Conservation (phyloP, 2,888 invertebrate species). For the Harmothoe impar region DNA sequence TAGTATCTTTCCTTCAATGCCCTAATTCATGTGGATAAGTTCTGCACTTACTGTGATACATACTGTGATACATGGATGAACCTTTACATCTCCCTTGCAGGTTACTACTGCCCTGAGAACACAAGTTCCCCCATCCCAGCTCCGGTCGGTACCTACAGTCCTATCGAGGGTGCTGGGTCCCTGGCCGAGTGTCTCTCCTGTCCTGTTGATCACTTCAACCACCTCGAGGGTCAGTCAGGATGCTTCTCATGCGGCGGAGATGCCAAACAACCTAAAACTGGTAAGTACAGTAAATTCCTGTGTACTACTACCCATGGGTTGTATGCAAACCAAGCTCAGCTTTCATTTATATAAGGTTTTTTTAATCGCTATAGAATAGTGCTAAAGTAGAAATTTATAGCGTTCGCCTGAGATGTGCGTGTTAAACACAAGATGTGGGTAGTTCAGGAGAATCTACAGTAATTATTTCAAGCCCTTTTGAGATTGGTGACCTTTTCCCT, state of each 20-base stretch:
- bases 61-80: neutral
- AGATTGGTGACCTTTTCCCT: neutral
- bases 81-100: conserved; percentile 69
- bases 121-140: conserved; percentile 76
- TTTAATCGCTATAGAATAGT: too few species aligned
- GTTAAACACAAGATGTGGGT: neutral
- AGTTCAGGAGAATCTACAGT: neutral
- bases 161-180: conserved; percentile 70
- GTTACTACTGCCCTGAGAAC: conserved; percentile 80
- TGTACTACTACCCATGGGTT: neutral
- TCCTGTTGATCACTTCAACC: conserved; percentile 77
- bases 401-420: neutral
- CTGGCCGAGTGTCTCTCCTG: conserved; percentile 75
- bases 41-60: neutral
- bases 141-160: conserved; percentile 77
- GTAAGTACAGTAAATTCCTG: neutral
- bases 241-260: conserved; percentile 79
- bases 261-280: conserved; percentile 74
- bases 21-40: too few species aligned
- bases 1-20: neutral
- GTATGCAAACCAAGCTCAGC: neutral
- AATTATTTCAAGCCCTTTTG: neutral
- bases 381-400: neutral
- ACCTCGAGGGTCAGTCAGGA: conserved; percentile 75
- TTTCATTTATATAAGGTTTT: neutral